Evolutionary conservation across 2,113 vertebrate species (phyloP).

Genomic region (Cynoglossus semilaevis): DNA sequence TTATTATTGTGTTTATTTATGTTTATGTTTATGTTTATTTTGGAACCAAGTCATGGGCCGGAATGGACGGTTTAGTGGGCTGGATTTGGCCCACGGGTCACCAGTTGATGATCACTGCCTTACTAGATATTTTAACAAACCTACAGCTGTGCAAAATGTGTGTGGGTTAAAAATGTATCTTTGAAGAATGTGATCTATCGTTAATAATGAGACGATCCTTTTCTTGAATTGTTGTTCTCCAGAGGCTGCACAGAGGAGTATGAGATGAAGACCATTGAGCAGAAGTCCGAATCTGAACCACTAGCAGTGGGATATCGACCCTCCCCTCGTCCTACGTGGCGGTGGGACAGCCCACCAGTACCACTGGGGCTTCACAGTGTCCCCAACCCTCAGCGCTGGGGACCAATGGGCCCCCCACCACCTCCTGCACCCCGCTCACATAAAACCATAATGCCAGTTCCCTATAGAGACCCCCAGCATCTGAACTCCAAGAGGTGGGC

Average conservation of each 20-base stretch:
- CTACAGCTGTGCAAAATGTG: background rate
- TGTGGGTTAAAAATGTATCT: background rate
- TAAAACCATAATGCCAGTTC: slow-evolving; percentile 74
- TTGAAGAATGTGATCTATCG: background rate
- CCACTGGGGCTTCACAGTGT: slow-evolving; percentile 73
- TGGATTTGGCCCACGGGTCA: too few species aligned
- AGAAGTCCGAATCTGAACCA: slow-evolving; percentile 80
- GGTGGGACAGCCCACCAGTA: slow-evolving; percentile 83
- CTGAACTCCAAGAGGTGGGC: slow-evolving; percentile 82
- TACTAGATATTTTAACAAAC: background rate
- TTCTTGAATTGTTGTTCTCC: slow-evolving; percentile 11
- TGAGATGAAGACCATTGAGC: slow-evolving; percentile 82
- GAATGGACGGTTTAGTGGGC: too few species aligned
- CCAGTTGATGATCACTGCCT: too few species aligned
- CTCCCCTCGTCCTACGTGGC: slow-evolving; percentile 82
- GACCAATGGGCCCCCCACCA: slow-evolving; percentile 61
- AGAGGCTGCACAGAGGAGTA: slow-evolving; percentile 91
- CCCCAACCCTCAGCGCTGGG: slow-evolving; percentile 78
- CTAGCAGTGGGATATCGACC: slow-evolving; percentile 76
- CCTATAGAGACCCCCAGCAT: slow-evolving; percentile 84
- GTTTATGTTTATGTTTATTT: too few species aligned
- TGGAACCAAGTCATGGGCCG: too few species aligned
- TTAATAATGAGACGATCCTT: background rate
- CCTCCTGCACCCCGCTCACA: slow-evolving; percentile 72
- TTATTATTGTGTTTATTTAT: too few species aligned